Percentiles rank a stretch among this genome's conserved stretches.
Evolutionary conservation across 2,888 invertebrate species (phyloP).

Genomic region (Dryomyza anilis): DNA sequence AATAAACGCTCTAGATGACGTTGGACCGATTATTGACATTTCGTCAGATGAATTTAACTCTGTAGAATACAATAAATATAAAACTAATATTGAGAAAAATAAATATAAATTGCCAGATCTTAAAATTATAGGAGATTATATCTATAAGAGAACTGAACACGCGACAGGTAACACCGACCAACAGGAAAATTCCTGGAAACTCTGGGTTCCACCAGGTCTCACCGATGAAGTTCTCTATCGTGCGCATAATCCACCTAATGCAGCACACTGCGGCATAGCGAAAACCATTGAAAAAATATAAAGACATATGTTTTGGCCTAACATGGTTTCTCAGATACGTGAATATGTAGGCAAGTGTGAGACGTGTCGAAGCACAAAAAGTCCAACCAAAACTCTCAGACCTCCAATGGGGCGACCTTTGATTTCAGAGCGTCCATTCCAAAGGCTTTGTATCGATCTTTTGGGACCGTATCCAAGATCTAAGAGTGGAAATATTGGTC

Average conservation of each 20-base stretch:
- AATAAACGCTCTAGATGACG: not conserved
- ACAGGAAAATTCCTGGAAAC: slow-evolving; percentile 21
- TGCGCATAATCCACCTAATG: slow-evolving; percentile 15
- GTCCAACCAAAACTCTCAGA: not conserved
- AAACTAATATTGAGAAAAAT: not conserved
- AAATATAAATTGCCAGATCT: slow-evolving; percentile 8
- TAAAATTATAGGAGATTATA: slow-evolving; percentile 10
- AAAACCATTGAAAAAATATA: slow-evolving; percentile 19
- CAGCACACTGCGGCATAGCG: slow-evolving; percentile 15
- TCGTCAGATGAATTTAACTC: not conserved
- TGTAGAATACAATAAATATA: not conserved
- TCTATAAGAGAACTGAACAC: slow-evolving; percentile 1
- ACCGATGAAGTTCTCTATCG: not conserved
- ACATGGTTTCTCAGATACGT: not conserved
- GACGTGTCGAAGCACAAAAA: too few relatives aligned
- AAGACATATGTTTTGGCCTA: slow-evolving; percentile 20
- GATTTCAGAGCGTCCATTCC: not conserved
- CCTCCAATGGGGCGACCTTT: not conserved
- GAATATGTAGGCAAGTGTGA: too few relatives aligned
- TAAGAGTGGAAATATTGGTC: not conserved
- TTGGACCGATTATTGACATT: not conserved
- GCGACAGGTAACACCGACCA: slow-evolving; percentile 32
- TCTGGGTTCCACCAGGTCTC: slow-evolving; percentile 3
- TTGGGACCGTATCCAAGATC: slow-evolving; percentile 1
- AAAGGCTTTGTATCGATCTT: not conserved